These are phyloP conservation scores for Halichondria panicea DNA, from an alignment of 37 sponge, comb jelly and placozoan genomes.

Conservation along the genomic window DNA sequence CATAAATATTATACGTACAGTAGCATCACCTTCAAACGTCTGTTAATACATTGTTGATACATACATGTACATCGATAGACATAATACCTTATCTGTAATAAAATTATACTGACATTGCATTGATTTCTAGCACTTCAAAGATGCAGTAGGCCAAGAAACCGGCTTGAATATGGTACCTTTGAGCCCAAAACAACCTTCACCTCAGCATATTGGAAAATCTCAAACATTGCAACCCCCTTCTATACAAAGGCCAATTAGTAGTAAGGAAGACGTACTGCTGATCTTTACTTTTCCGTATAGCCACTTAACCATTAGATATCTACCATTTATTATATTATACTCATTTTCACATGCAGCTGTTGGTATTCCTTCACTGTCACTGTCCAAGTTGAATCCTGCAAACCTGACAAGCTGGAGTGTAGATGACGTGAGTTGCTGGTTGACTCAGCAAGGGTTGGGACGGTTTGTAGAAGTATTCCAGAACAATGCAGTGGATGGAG, in stretches of 20 bases:
- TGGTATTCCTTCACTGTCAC: slow-evolving; percentile 18
- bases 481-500: slow-evolving; percentile 71
- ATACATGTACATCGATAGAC: background rate
- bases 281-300: too few species aligned
- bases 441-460: slow-evolving; percentile 49
- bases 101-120: background rate
- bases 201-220: too few species aligned
- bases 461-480: slow-evolving; percentile 50
- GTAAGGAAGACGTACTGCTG: too few species aligned
- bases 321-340: too few species aligned
- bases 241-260: too few species aligned
- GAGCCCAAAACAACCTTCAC: background rate
- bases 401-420: slow-evolving; percentile 76
- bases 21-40: background rate
- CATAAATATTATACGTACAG: background rate
- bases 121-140: slow-evolving; percentile 50
- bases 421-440: slow-evolving; percentile 66
- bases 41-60: background rate
- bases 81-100: background rate
- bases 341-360: background rate
- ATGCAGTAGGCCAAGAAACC: slow-evolving; percentile 61
- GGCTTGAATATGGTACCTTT: slow-evolving; percentile 49
- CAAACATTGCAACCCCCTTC: too few species aligned
- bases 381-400: slow-evolving; percentile 67
- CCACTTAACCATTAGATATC: too few species aligned